phyloP scores from a whole-genome alignment of 2,888 invertebrate species.

The Gibbula magus region DNA sequence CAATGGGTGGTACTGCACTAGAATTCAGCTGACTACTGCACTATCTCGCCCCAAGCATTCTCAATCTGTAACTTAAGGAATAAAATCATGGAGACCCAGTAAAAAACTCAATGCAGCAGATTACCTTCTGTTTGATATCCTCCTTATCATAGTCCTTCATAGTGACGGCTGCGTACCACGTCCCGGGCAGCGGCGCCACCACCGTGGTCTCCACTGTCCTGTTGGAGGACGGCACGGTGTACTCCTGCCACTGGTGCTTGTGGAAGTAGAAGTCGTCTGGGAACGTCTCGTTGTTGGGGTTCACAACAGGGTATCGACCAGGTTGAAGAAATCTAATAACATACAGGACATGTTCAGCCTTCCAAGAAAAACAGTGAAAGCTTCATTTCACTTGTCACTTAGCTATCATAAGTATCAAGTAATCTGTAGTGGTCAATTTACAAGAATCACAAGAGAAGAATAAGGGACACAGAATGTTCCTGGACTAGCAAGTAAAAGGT shows the following conservation, averaged over 20 bases:
- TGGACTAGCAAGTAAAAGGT: no score
- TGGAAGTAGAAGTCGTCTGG: slow-evolving; percentile 79
- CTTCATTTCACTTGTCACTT: no score
- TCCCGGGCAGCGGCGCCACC: slow-evolving; percentile 71
- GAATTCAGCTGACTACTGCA: no score
- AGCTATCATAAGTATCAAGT: no score
- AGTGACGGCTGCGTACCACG: slow-evolving; percentile 76
- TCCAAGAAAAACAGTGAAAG: no score
- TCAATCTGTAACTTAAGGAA: no score
- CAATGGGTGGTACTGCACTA: no score
- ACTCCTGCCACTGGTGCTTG: slow-evolving; percentile 60
- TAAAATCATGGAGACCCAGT: no score
- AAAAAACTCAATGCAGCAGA: background rate
- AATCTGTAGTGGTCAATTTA: no score
- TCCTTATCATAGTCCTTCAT: slow-evolving; percentile 55
- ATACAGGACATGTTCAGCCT: background rate
- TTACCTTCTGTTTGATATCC: slow-evolving; percentile 51
- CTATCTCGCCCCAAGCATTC: no score
- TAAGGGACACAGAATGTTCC: no score
- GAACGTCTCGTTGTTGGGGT: slow-evolving; percentile 87
- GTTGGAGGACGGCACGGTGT: slow-evolving; percentile 81
- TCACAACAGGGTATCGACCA: slow-evolving; percentile 88
- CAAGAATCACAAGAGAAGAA: no score
- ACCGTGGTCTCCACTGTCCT: slow-evolving; percentile 73
- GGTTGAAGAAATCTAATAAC: slow-evolving; percentile 83